Evolutionary conservation across 1,140 invertebrate genomes (phyloP).

Genomic region (Drosophila ironensis): DNA sequence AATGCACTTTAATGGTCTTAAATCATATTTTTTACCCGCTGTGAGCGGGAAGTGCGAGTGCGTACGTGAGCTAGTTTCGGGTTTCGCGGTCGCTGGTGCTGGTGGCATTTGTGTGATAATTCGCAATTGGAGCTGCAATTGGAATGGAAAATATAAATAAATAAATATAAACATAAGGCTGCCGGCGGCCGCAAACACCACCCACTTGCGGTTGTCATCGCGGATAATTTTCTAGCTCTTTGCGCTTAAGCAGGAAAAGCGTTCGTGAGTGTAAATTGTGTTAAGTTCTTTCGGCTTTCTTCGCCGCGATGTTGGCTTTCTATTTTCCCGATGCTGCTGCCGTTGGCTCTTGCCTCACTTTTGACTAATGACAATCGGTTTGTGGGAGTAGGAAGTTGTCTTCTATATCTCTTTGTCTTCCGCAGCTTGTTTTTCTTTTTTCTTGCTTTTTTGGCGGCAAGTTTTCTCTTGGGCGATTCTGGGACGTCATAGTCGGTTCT

Average conservation of each 20-base stretch:
- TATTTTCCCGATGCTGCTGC: conserved; percentile 42
- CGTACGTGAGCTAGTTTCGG: conserved; percentile 52
- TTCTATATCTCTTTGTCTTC: conserved; percentile 11
- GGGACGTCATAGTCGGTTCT: conserved; percentile 44
- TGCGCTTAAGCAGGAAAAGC: conserved; percentile 71
- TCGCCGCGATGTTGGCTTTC: conserved; percentile 46
- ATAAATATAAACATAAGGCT: neutral
- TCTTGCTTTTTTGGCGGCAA: conserved; percentile 46
- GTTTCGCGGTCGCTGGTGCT: conserved; percentile 52
- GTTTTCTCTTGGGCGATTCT: conserved; percentile 62
- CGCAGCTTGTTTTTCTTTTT: conserved; percentile 19
- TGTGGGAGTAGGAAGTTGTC: conserved; percentile 43
- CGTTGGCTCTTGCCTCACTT: conserved; percentile 39
- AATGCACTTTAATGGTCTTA: conserved; percentile 3
- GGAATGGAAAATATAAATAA: neutral
- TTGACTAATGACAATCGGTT: conserved; percentile 66
- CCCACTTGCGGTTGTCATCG: conserved; percentile 71
- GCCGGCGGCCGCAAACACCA: conserved; percentile 40
- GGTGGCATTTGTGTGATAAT: conserved; percentile 45
- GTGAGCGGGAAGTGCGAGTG: conserved; percentile 26
- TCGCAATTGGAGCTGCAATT: conserved; percentile 72
- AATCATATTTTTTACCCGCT: conserved; percentile 17
- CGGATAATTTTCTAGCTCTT: conserved; percentile 61
- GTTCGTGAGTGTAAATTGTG: conserved; percentile 77
- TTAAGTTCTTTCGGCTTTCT: conserved; percentile 78